phyloP scores from a whole-genome alignment of 2,797 vertebrate genomes.

The Channa striata region DNA sequence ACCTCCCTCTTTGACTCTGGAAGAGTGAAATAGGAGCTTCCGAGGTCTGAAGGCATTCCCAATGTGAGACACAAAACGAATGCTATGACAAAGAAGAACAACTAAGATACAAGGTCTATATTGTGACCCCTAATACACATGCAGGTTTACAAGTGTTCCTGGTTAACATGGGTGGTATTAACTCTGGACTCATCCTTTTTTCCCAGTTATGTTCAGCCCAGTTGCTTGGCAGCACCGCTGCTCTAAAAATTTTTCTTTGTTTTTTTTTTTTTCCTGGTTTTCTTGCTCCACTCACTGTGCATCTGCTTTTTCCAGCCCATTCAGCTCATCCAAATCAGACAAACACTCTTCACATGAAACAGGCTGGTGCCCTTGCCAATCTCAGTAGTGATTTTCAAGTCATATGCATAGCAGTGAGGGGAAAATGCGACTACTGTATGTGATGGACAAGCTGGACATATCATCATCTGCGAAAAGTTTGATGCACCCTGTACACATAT shows the following conservation, averaged over 20 bases:
- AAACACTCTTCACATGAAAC: slow-evolving; percentile 42
- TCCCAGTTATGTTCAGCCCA: slow-evolving; percentile 41
- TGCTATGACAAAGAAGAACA: too few species aligned
- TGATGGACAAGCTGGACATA: slow-evolving; percentile 62
- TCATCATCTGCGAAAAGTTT: slow-evolving; percentile 36
- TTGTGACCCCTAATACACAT: too few species aligned
- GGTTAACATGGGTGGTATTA: slow-evolving; percentile 31
- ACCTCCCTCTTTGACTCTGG: too few species aligned
- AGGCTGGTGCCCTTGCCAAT: slow-evolving; percentile 50
- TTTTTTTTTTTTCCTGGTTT: slow-evolving; percentile 37
- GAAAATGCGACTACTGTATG: slow-evolving; percentile 48
- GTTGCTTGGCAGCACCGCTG: slow-evolving; percentile 28
- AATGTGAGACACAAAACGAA: too few species aligned
- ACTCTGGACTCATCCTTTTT: slow-evolving; percentile 15
- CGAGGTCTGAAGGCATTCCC: too few species aligned
- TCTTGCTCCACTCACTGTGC: slow-evolving; percentile 7
- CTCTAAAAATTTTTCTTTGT: slow-evolving; percentile 49
- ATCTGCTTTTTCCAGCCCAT: slow-evolving; percentile 30
- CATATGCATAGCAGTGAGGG: slow-evolving; percentile 35
- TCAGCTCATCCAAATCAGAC: slow-evolving; percentile 49
- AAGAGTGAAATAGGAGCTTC: too few species aligned
- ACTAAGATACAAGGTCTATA: too few species aligned
- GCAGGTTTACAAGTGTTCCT: neutral
- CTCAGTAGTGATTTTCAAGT: too few species aligned
- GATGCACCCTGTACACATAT: slow-evolving; percentile 6